These are phyloP conservation scores for Sterrhoptilus dennistouni DNA, from an alignment of 2,113 vertebrate species.

Conservation along the genomic window DNA sequence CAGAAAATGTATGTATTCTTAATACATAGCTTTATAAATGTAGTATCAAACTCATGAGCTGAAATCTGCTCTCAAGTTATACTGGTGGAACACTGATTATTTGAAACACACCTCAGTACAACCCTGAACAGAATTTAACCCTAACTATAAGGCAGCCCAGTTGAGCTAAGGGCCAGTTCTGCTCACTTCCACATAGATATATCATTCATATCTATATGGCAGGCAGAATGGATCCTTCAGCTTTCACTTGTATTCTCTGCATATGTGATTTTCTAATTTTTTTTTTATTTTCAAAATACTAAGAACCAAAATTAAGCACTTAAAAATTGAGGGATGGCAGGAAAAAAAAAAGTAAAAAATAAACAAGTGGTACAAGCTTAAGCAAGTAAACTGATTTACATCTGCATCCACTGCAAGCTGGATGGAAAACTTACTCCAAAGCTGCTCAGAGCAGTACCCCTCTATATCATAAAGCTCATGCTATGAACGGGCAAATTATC, in stretches of 20 bases:
- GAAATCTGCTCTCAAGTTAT: conserved; percentile 43
- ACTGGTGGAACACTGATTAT: background rate
- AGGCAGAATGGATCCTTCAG: background rate
- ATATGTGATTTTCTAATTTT: background rate
- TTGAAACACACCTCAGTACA: conserved; percentile 1
- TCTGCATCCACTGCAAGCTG: conserved; percentile 15
- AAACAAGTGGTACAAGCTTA: conserved; percentile 29
- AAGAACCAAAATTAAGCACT: conserved; percentile 14
- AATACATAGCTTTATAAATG: conserved; percentile 8
- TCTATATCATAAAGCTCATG: conserved; percentile 14
- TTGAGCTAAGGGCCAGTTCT: background rate
- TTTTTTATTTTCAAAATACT: background rate
- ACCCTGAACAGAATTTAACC: conserved; percentile 1
- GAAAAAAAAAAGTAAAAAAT: background rate
- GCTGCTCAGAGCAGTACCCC: background rate
- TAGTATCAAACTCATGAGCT: conserved; percentile 12
- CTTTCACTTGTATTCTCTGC: background rate
- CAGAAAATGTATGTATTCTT: background rate
- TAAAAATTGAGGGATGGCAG: conserved; percentile 13
- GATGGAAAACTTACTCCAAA: conserved; percentile 25
- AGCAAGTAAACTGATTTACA: conserved; percentile 23
- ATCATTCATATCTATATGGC: background rate
- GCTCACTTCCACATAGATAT: background rate
- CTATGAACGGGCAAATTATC: conserved; percentile 14
- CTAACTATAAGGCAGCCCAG: background rate